Evolutionary conservation across 2,888 invertebrate genomes (phyloP), one percentile per base, ranked within the genome.

Genomic region (Trichogramma evanescens): DNA sequence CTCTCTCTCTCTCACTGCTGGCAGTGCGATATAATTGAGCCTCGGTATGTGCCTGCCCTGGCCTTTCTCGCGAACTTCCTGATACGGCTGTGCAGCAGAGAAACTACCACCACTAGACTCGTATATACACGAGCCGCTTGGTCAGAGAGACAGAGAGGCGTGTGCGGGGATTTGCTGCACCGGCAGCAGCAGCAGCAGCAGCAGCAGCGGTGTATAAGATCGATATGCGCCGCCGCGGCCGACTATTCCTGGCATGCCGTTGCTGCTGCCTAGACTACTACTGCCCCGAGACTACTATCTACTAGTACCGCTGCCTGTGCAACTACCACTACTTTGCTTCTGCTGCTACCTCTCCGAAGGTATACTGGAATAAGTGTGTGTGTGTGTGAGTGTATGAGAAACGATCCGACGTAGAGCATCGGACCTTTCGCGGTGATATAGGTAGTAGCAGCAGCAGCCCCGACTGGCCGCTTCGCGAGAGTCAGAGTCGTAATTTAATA

Each of bases 21-120:
- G 58, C 53, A 62, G 69, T 65, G 63, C 68, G 69, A 72, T 71
- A 71, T 72, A 72, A 73, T 72, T 70, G 68, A 68, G 63, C 66
- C 70, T 70, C 66, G 72, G 68, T 69, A 72, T 70, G 67, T 26
- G 26, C 26, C 26, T 26, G 3, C 26, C 26, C 26, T 26, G 26
- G 26, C 26, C 26, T 26, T 26, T 26, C 26, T 26, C 26, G 26
- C 26, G 26, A 26, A 26, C 26, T 26, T 26, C 26, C 26, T 26
- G 26, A 26, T 26, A 26, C 26, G 26, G 3, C 26, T 26, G 26
- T 26, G 26, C 26, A 26, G 26, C 26, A 26, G 26, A 26, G 26
- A 26, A 26, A 26, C 26, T 26, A 26, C 26, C 26, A 26, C 26
- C 26, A 26, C 26, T 26, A 26, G 26, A 26, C 26, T 26, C 26